Evolutionary conservation across 2,888 invertebrate genomes (phyloP), one percentile per base, ranked within the genome.

Genomic region (Stenodema calcarata): DNA sequence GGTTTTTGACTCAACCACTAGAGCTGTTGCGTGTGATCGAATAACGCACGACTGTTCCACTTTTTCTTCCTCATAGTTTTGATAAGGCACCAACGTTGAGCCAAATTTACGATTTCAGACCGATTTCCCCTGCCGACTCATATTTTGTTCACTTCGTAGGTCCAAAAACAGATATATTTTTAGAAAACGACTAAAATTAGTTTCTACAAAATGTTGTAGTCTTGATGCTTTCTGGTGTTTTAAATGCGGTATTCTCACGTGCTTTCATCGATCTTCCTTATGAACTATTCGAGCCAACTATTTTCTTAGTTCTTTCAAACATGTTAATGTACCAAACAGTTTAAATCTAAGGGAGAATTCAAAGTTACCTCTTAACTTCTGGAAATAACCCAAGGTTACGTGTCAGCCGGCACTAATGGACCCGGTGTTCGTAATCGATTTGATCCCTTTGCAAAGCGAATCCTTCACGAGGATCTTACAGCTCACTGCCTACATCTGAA

Each of bases 21-120:
- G 23, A 6, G 82, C 82, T 82, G 62, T 82, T 69, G 62, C 62
- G 78, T 42, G 42, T 78, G 41, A 2, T 44, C 23, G 62, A 62
- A 62, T 23, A 18, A 42, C 18, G 30, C 16, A 75, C 23, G n/a
- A n/a, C n/a, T n/a, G 27, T 73, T 28, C n/a, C 35, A 9, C 30
- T 2, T 75, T 28, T 28, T 30, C n/a, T 73, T 73, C 73, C 73
- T 0, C 28, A 30, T 73, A n/a, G n/a, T n/a, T n/a, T n/a, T n/a
- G n/a, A n/a, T n/a, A n/a, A n/a, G n/a, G n/a, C n/a, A n/a, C n/a
- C n/a, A n/a, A n/a, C n/a, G n/a, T n/a, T n/a, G n/a, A n/a, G n/a
- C n/a, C n/a, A n/a, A n/a, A n/a, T n/a, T n/a, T n/a, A n/a, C n/a
- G 7, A 35, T 35, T 35, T 35, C 35, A 35, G 7, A 35, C 35